These are phyloP conservation scores for Drosophila helvetica DNA, from an alignment of 2,888 invertebrate genomes.

Conservation along the genomic window DNA sequence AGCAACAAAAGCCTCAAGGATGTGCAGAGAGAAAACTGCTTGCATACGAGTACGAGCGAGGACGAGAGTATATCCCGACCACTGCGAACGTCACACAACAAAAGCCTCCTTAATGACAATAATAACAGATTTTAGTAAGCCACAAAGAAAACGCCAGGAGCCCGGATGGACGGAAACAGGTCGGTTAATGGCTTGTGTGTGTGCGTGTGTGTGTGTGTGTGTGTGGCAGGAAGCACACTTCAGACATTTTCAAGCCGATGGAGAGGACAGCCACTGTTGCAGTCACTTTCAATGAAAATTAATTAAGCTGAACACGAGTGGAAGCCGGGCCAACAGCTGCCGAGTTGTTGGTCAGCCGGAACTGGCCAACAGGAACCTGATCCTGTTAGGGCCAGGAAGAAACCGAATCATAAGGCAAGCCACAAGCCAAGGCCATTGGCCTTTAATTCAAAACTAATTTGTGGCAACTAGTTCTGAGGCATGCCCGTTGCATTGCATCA, in stretches of 20 bases:
- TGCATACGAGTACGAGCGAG: not conserved
- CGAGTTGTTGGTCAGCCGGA: conserved; percentile 8
- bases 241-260: not conserved
- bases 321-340: not conserved
- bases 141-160: conserved; percentile 39
- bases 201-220: conserved; percentile 11
- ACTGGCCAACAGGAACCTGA: conserved; percentile 4
- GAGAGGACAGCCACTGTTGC: conserved; percentile 39
- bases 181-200: conserved; percentile 38
- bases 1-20: conserved; percentile 9
- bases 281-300: conserved; percentile 47
- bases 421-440: conserved; percentile 30
- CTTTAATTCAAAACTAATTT: conserved; percentile 63
- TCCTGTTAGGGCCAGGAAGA: conserved; percentile 38
- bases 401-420: conserved; percentile 19
- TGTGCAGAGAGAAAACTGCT: conserved; percentile 9
- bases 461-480: conserved; percentile 37
- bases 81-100: conserved; percentile 19
- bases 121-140: conserved; percentile 48
- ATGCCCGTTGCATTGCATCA: not conserved
- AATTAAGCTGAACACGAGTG: conserved; percentile 49
- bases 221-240: conserved; percentile 18
- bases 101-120: conserved; percentile 49
- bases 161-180: conserved; percentile 8
- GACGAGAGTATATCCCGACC: not conserved